These are phyloP conservation scores for Meta bourneti DNA, from an alignment of 2,888 invertebrate species.

Conservation along the genomic window DNA sequence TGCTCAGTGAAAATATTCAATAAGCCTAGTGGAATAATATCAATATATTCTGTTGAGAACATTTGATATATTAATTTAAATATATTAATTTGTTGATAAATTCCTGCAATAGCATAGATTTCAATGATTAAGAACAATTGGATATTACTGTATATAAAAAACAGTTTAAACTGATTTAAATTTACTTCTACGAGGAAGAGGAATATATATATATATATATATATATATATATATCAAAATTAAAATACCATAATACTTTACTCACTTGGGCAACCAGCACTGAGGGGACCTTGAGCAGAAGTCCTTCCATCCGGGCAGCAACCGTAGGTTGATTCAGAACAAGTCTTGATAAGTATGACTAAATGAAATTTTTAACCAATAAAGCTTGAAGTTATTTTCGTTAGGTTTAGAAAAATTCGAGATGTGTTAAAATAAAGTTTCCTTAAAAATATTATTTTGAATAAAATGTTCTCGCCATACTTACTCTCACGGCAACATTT, in stretches of 20 bases:
- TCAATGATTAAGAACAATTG: too few species aligned
- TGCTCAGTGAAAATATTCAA: too few species aligned
- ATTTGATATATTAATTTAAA: too few species aligned
- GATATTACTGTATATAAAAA: too few species aligned
- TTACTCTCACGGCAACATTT: constrained; percentile 90
- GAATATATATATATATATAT: too few species aligned
- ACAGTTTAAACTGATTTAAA: too few species aligned
- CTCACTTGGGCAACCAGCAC: constrained; percentile 88
- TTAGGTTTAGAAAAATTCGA: background rate
- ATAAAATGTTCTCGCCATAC: background rate
- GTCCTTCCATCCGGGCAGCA: constrained; percentile 88
- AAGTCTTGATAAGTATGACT: constrained; percentile 81
- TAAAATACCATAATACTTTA: background rate
- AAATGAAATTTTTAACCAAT: background rate
- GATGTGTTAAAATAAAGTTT: background rate
- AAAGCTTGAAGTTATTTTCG: background rate
- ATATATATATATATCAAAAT: too few species aligned
- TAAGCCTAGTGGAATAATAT: too few species aligned
- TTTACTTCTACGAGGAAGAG: too few species aligned
- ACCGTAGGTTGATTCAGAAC: constrained; percentile 86
- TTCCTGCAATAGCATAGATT: too few species aligned
- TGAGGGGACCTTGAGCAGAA: constrained; percentile 87
- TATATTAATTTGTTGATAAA: too few species aligned
- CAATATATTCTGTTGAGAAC: too few species aligned
- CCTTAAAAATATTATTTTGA: background rate